Percentiles rank a stretch among this genome's conserved stretches.
These are phyloP conservation scores for Enteromius argenteus DNA, from an alignment of 2,797 vertebrate species.

Conservation along the genomic window DNA sequence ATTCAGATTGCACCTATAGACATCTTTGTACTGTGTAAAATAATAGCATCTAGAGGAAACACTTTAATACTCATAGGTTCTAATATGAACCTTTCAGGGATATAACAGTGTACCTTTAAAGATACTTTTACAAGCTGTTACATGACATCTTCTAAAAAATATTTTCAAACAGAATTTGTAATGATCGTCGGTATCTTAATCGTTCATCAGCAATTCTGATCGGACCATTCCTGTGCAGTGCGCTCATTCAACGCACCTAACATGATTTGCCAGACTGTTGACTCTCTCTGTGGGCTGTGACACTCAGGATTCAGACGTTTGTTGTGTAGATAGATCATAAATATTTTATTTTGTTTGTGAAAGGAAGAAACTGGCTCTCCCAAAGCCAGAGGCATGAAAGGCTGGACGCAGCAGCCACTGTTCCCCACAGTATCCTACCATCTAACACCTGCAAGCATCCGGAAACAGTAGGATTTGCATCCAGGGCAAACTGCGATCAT, in stretches of 20 bases:
- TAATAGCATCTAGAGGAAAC: neutral
- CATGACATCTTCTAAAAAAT: neutral
- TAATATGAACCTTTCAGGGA: neutral
- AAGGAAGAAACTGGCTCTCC: slow-evolving; percentile 64
- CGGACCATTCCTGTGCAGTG: neutral
- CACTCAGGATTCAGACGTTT: slow-evolving; percentile 71
- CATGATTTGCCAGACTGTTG: slow-evolving; percentile 64
- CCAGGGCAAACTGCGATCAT: slow-evolving; percentile 80
- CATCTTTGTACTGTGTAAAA: neutral
- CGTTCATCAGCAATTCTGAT: neutral
- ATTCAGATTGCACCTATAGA: neutral
- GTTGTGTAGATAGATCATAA: slow-evolving; percentile 77
- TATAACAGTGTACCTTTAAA: neutral
- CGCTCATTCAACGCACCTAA: neutral
- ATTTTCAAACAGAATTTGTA: neutral
- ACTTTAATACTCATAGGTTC: neutral
- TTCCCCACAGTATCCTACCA: slow-evolving; percentile 62
- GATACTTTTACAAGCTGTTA: neutral
- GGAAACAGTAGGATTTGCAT: slow-evolving; percentile 78
- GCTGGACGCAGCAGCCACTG: slow-evolving; percentile 52
- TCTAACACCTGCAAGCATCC: slow-evolving; percentile 42
- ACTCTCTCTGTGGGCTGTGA: slow-evolving; percentile 60
- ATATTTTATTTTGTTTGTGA: slow-evolving; percentile 78
- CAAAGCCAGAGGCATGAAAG: slow-evolving; percentile 76
- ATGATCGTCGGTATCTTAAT: neutral